Conservation (phyloP, 2,113 vertebrate species). For the Rhagologus leucostigma region DNA sequence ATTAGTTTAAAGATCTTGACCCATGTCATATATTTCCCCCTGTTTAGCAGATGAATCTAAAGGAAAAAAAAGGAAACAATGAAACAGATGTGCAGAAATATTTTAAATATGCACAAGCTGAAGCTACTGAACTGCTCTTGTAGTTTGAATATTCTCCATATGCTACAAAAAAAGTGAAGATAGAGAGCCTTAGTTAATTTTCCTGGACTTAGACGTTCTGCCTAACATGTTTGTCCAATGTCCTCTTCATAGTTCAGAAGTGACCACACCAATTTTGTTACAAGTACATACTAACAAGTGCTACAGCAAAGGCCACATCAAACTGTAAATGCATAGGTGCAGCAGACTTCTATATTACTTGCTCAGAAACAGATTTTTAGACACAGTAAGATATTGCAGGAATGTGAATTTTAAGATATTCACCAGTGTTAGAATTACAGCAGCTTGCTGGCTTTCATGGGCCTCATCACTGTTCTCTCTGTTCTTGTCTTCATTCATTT, state of each 20-base stretch:
- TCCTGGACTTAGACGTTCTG: not conserved
- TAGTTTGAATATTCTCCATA: not conserved
- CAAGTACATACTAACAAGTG: not conserved
- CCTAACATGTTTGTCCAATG: not conserved
- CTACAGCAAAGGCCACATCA: not conserved
- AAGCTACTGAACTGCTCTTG: not conserved
- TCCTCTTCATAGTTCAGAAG: not conserved
- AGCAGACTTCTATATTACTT: not conserved
- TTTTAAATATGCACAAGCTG: not conserved
- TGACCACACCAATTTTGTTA: not conserved
- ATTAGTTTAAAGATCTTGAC: not conserved
- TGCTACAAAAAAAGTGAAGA: not conserved
- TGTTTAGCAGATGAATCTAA: not conserved
- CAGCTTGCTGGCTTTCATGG: not conserved
- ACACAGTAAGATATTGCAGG: not conserved
- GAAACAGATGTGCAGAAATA: not conserved
- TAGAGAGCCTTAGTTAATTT: not conserved
- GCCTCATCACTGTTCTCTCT: not conserved
- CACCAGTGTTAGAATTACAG: slow-evolving; percentile 64
- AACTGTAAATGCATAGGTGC: not conserved
- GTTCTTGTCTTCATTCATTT: not conserved
- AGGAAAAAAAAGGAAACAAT: not conserved
- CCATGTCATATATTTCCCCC: not conserved
- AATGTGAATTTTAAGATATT: not conserved
- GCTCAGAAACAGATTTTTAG: not conserved